A percentile compares a stretch with the other conserved stretches of the same genome.
Evolutionary conservation across 1,140 invertebrate genomes (phyloP).

Genomic region (Cyclina sinensis): DNA sequence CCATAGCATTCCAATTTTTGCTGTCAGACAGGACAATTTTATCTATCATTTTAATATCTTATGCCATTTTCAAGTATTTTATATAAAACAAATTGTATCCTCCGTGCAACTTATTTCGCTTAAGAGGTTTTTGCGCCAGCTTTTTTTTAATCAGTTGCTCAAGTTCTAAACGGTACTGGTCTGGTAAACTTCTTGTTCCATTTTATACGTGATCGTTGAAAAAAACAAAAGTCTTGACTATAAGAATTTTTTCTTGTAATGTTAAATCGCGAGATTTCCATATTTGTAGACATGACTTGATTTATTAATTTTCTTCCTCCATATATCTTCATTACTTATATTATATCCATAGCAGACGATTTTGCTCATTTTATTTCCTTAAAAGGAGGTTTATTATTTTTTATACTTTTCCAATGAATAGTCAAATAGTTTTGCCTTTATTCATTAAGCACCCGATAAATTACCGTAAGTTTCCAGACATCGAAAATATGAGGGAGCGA

Average conservation of each 20-base stretch:
- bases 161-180: not conserved
- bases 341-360: not conserved
- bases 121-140: not conserved
- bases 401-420: not conserved
- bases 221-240: not conserved
- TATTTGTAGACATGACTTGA: not conserved
- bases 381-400: not conserved
- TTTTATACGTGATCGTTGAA: not conserved
- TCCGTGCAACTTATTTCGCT: not conserved
- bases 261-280: not conserved
- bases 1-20: not conserved
- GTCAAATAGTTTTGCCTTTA: not conserved
- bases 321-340: not conserved
- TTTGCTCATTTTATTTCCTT: not conserved
- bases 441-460: not conserved
- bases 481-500: not conserved
- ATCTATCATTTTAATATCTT: not conserved
- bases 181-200: not conserved
- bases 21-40: not conserved
- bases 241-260: not conserved
- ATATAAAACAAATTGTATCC: not conserved
- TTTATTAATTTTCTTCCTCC: not conserved
- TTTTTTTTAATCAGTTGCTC: not conserved
- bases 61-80: not conserved
- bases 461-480: not conserved